Evolutionary conservation across 2,113 vertebrate genomes (phyloP).

Genomic region (Bettongia penicillata): DNA sequence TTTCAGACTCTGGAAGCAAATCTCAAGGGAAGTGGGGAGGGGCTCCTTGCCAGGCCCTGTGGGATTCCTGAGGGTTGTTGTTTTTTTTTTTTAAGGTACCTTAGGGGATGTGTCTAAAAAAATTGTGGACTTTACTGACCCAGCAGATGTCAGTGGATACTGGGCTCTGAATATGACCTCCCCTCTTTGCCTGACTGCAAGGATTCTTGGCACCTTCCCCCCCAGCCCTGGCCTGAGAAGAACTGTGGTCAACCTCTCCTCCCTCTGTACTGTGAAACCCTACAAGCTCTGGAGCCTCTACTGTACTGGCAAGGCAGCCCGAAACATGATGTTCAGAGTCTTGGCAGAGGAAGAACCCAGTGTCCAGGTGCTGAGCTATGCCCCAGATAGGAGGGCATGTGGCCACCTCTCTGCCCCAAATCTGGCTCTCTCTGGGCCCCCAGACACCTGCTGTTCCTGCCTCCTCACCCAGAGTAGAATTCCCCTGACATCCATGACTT

Average conservation of each 20-base stretch:
- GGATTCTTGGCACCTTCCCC: constrained; percentile 83
- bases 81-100: constrained; percentile 80
- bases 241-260: constrained; percentile 90
- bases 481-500: not conserved
- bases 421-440: not conserved
- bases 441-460: not conserved
- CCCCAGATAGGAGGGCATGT: constrained; percentile 86
- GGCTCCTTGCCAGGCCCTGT: not conserved
- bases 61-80: constrained; percentile 13
- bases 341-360: constrained; percentile 89
- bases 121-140: constrained; percentile 81
- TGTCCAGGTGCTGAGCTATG: constrained; percentile 91
- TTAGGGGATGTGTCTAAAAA: constrained; percentile 91
- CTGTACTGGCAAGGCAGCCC: constrained; percentile 91
- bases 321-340: constrained; percentile 92
- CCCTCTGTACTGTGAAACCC: constrained; percentile 89
- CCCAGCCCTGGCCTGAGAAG: constrained; percentile 73
- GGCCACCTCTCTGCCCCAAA: not conserved
- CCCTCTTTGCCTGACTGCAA: constrained; percentile 86
- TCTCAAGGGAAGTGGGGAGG: not conserved
- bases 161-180: constrained; percentile 92
- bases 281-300: constrained; percentile 91
- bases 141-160: constrained; percentile 87
- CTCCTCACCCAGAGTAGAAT: not conserved
- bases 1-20: not conserved